These are phyloP conservation scores for Aelia acuminata DNA, from an alignment of 2,888 invertebrate species.

Conservation along the genomic window DNA sequence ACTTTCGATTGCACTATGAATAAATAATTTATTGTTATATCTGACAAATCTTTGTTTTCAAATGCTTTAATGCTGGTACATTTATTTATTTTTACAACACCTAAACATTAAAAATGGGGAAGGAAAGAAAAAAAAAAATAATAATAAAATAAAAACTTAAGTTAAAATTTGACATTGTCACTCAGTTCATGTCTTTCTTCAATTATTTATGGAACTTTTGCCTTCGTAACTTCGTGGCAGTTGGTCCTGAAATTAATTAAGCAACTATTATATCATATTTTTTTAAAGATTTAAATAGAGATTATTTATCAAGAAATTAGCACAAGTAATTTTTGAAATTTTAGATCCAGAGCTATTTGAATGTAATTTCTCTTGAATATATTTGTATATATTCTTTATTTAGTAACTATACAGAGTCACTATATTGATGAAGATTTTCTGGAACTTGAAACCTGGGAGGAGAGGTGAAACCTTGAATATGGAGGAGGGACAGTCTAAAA, in stretches of 20 bases:
- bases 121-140: neutral
- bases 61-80: constrained; percentile 37
- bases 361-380: neutral
- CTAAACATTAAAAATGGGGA: constrained; percentile 24
- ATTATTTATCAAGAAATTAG: neutral
- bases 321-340: neutral
- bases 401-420: too few species aligned
- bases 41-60: constrained; percentile 40
- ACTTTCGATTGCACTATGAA: constrained; percentile 58
- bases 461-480: too few species aligned
- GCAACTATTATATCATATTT: neutral
- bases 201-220: constrained; percentile 46
- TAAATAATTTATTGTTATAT: constrained; percentile 59
- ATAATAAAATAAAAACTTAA: neutral
- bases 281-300: neutral
- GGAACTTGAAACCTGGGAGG: too few species aligned
- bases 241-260: constrained; percentile 62
- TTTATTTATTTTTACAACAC: constrained; percentile 45
- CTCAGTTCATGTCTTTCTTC: constrained; percentile 34
- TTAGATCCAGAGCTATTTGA: neutral
- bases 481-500: too few species aligned
- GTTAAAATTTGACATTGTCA: constrained; percentile 22
- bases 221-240: constrained; percentile 58
- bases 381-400: too few species aligned
- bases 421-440: too few species aligned